phyloP scores from a whole-genome alignment of 1,140 invertebrate genomes.

The Venustaconcha ellipsiformis region DNA sequence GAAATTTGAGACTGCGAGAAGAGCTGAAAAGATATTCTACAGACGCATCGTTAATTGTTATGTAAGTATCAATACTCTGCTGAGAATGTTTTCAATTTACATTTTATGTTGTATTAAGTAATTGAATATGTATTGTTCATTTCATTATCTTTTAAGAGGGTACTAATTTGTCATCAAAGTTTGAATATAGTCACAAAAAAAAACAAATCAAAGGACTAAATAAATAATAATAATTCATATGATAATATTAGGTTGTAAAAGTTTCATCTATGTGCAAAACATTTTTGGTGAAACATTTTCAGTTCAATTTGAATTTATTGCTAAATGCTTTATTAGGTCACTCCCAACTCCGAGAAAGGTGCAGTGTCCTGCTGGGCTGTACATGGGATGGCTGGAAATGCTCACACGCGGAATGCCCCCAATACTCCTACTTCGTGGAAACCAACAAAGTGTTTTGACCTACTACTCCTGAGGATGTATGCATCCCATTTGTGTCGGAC shows the following conservation, averaged over 20 bases:
- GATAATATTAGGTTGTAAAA: not conserved
- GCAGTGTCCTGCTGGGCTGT: constrained; percentile 90
- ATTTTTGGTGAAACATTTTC: not conserved
- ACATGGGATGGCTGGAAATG: constrained; percentile 95
- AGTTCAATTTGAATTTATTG: not conserved
- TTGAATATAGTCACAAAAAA: not conserved
- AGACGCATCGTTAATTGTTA: constrained; percentile 85
- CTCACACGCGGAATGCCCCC: constrained; percentile 91
- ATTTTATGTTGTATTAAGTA: too few relatives aligned
- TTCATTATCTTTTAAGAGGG: not conserved
- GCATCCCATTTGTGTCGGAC: too few relatives aligned
- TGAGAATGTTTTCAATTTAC: too few relatives aligned
- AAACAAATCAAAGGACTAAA: not conserved
- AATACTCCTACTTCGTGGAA: constrained; percentile 89
- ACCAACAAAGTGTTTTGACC: constrained; percentile 93
- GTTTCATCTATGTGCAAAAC: not conserved
- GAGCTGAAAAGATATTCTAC: constrained; percentile 85
- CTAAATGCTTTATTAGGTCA: constrained; percentile 75
- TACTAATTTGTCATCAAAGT: not conserved
- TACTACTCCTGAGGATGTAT: constrained; percentile 83
- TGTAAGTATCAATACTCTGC: constrained; percentile 75
- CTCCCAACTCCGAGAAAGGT: constrained; percentile 92
- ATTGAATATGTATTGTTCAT: not conserved
- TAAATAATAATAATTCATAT: too few relatives aligned
- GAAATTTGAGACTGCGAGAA: constrained; percentile 87